These are phyloP conservation scores for Notoglanidium macrostoma DNA, from an alignment of 2,797 vertebrate species.

Conservation along the genomic window DNA sequence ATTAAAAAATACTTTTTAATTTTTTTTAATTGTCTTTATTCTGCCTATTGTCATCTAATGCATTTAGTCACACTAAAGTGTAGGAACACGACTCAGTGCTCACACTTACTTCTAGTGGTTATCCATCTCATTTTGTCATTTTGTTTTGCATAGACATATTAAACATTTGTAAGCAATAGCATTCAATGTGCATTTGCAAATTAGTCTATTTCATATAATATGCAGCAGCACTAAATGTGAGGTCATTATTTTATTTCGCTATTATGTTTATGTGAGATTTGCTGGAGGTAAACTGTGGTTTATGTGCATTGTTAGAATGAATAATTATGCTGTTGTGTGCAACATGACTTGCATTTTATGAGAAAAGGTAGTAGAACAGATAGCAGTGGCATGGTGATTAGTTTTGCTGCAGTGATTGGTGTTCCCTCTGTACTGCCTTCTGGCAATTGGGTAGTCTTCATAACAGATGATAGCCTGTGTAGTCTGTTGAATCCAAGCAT, in stretches of 20 bases:
- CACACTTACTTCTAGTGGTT: neutral
- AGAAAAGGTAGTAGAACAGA: neutral
- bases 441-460: conserved; percentile 35
- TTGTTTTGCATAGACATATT: neutral
- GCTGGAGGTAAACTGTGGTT: neutral
- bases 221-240: neutral
- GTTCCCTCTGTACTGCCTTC: neutral
- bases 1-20: no score
- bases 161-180: neutral
- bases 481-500: conserved; percentile 8
- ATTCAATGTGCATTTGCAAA: neutral
- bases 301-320: neutral
- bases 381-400: conserved; percentile 13
- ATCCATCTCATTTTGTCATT: neutral
- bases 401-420: neutral
- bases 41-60: neutral
- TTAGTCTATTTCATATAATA: neutral
- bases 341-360: conserved; percentile 10
- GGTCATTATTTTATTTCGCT: neutral
- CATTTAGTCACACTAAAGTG: neutral
- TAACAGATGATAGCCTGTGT: conserved; percentile 28
- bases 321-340: neutral
- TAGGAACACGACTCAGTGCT: neutral
- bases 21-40: no score
- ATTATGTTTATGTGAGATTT: neutral